Evolutionary conservation across 2,888 invertebrate species (phyloP), one percentile per base, ranked within the genome.

Genomic region (Metallyticus violacea): DNA sequence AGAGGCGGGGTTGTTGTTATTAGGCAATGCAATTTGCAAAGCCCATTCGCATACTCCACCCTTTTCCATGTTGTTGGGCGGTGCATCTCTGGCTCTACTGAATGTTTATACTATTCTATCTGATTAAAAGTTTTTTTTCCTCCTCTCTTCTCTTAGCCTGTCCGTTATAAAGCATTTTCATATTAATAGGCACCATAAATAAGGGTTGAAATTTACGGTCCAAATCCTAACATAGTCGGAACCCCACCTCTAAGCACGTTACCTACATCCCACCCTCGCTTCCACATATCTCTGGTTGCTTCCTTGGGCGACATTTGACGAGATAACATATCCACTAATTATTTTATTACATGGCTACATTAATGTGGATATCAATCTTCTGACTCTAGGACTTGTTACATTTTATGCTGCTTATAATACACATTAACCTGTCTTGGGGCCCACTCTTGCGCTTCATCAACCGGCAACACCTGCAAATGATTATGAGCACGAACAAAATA

Each of bases 1-100:
- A 82, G 76, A 82, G 82, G 82, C 82, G 82, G 82, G 76, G 82
- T 82, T 82, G 82, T 76, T 40, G 82, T 76, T 82, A 81, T 81
- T 82, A 76, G 82, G 82, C 62, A 82, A 82, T 82, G 82, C 82
- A 82, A 82, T 82, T 82, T 82, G 82, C 82, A 76, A 82, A 82
- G 82, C 62, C 27, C 62, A 40, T 62, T 22, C 76, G 26, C 62
- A 15, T 1, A 62, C 82, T 82, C 26, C 25, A 26, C 82, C 40
- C 15, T 82, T 62, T 62, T 62, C 40, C 40, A 62, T 62, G 40
- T 62, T 62, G 6, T 6, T 6, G 40, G 40, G 26, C 40, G 82
- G 82, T 82, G 62, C 82, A 22, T 26, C 30, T 28, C 29, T 81
- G 28, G 22, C 29, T 5, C 40, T 30, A 81, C 81, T 81, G 82